Evolutionary conservation across 1,140 invertebrate genomes (phyloP).

Genomic region (Lepeophtheirus salmonis): DNA sequence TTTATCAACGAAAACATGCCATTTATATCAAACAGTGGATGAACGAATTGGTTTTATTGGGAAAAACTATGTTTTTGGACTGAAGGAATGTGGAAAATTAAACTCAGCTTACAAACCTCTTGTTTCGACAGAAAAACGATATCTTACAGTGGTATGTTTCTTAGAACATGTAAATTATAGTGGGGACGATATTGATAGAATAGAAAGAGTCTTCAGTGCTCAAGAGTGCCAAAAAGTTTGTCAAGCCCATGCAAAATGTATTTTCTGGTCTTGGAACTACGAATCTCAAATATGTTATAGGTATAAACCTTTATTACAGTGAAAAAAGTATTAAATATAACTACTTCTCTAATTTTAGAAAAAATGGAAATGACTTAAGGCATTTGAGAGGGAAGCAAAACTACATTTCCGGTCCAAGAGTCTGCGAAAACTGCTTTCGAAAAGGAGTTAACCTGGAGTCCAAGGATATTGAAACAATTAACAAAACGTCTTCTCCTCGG

Average conservation of each 20-base stretch:
- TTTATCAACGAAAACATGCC: not conserved
- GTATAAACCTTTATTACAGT: too few relatives aligned
- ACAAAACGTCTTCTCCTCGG: not conserved
- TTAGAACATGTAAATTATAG: not conserved
- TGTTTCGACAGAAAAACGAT: not conserved
- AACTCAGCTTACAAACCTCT: not conserved
- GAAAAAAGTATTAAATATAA: too few relatives aligned
- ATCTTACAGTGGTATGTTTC: not conserved
- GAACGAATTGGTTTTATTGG: not conserved
- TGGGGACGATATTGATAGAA: not conserved
- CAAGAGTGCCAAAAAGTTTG: not conserved
- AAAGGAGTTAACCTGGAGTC: not conserved
- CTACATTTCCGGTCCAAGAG: not conserved
- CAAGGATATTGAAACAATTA: not conserved
- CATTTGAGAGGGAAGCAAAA: not conserved
- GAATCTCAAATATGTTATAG: not conserved
- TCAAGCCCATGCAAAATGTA: not conserved
- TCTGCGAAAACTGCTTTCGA: not conserved
- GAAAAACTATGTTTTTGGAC: not conserved
- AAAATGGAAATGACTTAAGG: not conserved
- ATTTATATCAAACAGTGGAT: not conserved
- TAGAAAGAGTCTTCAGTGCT: not conserved
- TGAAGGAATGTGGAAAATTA: not conserved
- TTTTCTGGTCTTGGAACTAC: not conserved
- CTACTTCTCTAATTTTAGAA: not conserved